Percentiles rank a stretch among this genome's conserved stretches.
These are phyloP conservation scores for Erythrolamprus reginae DNA, from an alignment of 2,113 vertebrate species.

Conservation along the genomic window DNA sequence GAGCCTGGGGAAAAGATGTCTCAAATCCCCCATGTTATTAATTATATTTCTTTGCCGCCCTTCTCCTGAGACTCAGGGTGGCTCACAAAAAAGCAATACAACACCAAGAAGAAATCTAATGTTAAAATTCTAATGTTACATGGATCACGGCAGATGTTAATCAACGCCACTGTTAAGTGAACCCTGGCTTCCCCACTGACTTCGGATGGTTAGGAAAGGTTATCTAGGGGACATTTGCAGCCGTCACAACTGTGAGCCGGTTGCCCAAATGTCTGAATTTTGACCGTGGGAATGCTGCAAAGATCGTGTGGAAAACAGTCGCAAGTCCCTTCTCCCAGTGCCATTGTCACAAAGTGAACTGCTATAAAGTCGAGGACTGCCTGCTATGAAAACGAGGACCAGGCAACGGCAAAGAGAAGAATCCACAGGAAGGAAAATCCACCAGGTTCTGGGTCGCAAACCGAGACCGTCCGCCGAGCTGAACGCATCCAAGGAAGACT, in stretches of 20 bases:
- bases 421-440: background rate
- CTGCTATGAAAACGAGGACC: background rate
- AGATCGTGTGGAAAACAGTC: background rate
- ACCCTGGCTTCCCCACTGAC: background rate
- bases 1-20: too few species aligned
- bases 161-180: background rate
- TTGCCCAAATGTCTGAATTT: background rate
- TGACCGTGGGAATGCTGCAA: background rate
- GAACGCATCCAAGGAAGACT: slow-evolving; percentile 11
- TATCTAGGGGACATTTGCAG: background rate
- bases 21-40: too few species aligned
- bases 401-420: background rate
- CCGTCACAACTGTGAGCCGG: background rate
- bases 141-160: background rate
- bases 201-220: background rate
- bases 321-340: background rate
- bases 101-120: too few species aligned
- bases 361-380: background rate
- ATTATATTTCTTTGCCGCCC: too few species aligned
- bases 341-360: background rate
- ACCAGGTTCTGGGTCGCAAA: background rate
- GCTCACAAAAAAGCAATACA: too few species aligned
- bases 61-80: too few species aligned
- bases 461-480: background rate
- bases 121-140: too few species aligned